These are phyloP conservation scores for Mesaphorura yosii DNA, from an alignment of 1,140 invertebrate genomes.

Conservation along the genomic window DNA sequence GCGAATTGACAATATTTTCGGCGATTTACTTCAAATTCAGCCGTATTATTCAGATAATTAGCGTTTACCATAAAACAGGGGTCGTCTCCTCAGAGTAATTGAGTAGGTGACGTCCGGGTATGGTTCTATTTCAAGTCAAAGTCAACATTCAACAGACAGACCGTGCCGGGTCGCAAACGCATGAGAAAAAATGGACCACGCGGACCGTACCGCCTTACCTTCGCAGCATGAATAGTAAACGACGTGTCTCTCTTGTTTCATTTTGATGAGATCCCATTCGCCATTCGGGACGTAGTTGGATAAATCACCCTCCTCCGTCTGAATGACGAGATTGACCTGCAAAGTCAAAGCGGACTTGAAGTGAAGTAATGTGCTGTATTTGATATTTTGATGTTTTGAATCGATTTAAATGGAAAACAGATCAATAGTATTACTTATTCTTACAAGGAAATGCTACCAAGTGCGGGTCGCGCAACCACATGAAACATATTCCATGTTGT, in stretches of 20 bases:
- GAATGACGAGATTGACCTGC: constrained; percentile 35
- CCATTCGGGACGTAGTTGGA: constrained; percentile 44
- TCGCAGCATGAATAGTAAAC: constrained; percentile 44
- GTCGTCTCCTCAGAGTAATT: constrained; percentile 41
- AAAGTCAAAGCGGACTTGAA: constrained; percentile 7
- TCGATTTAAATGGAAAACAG: too few relatives aligned
- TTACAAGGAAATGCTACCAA: too few relatives aligned
- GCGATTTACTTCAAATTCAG: background rate
- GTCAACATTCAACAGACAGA: background rate
- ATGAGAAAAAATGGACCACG: too few relatives aligned
- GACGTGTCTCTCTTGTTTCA: constrained; percentile 38
- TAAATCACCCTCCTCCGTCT: constrained; percentile 35
- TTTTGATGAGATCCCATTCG: constrained; percentile 47
- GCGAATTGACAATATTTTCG: background rate
- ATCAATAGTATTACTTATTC: too few relatives aligned
- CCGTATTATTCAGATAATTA: background rate
- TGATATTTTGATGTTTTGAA: too few relatives aligned
- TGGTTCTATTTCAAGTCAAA: constrained; percentile 38
- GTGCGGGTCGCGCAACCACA: too few relatives aligned
- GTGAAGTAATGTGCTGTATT: too few relatives aligned
- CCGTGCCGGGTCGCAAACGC: background rate
- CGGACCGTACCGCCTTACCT: too few relatives aligned
- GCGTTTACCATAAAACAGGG: constrained; percentile 44
- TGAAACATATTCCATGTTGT: too few relatives aligned
- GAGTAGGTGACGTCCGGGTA: constrained; percentile 48